Conservation (phyloP, 2,113 vertebrate genomes). For the Nicator chloris region DNA sequence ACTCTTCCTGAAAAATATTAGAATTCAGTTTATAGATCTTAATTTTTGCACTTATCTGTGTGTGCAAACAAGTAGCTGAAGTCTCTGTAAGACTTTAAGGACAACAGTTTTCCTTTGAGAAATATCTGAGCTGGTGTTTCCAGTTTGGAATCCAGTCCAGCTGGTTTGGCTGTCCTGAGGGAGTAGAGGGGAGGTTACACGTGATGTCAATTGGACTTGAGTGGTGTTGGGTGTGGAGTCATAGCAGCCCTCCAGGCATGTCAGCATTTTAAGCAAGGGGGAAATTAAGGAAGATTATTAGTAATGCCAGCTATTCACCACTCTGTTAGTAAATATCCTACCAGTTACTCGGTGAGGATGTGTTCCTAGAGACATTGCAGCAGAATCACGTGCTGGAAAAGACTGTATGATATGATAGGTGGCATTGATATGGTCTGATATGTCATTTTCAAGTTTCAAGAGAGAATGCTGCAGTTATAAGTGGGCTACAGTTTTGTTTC, state of each 20-base stretch:
- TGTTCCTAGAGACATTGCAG: not conserved
- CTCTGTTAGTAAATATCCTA: not conserved
- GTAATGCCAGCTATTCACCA: not conserved
- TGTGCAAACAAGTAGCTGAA: not conserved
- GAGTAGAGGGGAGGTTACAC: not conserved
- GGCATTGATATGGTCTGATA: not conserved
- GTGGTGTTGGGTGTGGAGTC: not conserved
- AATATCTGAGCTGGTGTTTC: not conserved
- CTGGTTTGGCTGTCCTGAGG: not conserved
- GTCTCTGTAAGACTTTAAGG: not conserved
- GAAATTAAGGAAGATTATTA: not conserved
- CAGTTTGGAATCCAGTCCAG: not conserved
- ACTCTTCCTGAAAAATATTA: not conserved
- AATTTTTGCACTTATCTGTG: not conserved
- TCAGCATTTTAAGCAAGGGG: not conserved
- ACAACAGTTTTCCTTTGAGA: not conserved
- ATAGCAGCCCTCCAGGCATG: not conserved
- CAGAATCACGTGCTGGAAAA: not conserved
- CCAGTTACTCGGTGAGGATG: not conserved
- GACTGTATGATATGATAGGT: not conserved
- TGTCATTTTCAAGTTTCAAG: not conserved
- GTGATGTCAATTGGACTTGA: accelerated
- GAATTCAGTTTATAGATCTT: not conserved
- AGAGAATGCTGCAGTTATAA: not conserved
- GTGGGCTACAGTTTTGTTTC: not conserved